Percentiles rank a stretch among this genome's conserved stretches.
phyloP scores from a whole-genome alignment of 2,113 vertebrate genomes.

The Syngnathus typhle region DNA sequence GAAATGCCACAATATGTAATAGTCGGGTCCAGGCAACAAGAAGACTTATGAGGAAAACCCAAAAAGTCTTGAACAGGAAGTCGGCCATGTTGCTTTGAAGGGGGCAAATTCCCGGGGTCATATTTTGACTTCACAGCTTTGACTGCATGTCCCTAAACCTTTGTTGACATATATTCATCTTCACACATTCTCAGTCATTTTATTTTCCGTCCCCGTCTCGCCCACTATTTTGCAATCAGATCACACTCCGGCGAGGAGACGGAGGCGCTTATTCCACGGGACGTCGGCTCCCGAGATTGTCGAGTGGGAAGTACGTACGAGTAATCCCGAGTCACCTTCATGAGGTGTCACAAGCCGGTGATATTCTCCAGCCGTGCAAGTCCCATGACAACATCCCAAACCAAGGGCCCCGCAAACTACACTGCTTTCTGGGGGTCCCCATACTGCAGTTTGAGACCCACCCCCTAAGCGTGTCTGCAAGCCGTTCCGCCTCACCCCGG shows the following conservation, averaged over 20 bases:
- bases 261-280: conserved; percentile 30
- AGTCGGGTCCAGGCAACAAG: neutral
- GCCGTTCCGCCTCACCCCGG: neutral
- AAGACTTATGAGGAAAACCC: neutral
- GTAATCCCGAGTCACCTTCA: conserved; percentile 67
- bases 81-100: too few relatives aligned
- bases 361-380: neutral
- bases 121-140: too few relatives aligned
- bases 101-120: too few relatives aligned
- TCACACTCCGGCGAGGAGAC: neutral
- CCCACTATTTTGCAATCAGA: too few relatives aligned
- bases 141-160: too few relatives aligned
- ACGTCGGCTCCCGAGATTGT: conserved; percentile 54
- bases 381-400: neutral
- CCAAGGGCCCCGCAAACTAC: neutral
- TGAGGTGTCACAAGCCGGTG: conserved; percentile 19
- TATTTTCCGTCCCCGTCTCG: too few relatives aligned
- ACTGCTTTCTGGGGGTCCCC: neutral
- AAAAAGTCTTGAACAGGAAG: too few relatives aligned
- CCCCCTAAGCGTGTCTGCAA: neutral
- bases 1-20: conserved; percentile 47
- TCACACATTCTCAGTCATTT: too few relatives aligned
- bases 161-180: too few relatives aligned
- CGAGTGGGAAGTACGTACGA: conserved; percentile 27
- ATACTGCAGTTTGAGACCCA: neutral